Evolutionary conservation across 1,140 invertebrate species (phyloP), one percentile per base, ranked within the genome.

Genomic region (Listronotus oregonensis): DNA sequence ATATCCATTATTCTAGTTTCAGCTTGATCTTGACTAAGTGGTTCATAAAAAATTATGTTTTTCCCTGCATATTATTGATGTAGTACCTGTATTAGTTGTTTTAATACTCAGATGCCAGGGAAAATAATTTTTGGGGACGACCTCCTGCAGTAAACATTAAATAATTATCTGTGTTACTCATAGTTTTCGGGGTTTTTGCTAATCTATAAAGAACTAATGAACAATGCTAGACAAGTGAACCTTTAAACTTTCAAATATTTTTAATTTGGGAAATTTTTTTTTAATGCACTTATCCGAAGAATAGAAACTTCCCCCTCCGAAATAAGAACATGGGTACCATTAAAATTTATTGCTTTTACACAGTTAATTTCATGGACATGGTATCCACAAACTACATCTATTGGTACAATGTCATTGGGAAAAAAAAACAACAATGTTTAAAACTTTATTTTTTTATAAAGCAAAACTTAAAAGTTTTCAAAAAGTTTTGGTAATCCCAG

Each of bases 81-180:
- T 43, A n/a, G 51, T 46, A 8, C 14, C 12, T 17, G 47, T 6
- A 39, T 5, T 10, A 63, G 58, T 39, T 42, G 39, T 47, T 21
- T 64, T 14, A 5, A 64, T 14, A 34, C 1, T 69, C 5, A 90
- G 64, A 70, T 83, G 80, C 85, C 86, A 91, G n/a, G n/a, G n/a
- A 86, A 76, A 75, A 87, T 88, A 27, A 93, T 77, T 76, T 93
- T 76, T 93, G 90, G 1, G 89, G 89, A 76, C 91, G 82, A 15
- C 90, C 90, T 21, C 91, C 91, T 46, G 82, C 90, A 59, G 89
- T 86, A 71, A 90, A 84, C 12, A 91, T 56, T 31, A 90, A 72
- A 71, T 83, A 72, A 27, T 69, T 75, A 73, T 34, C 63, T 69
- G 2, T 42, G 21, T 27, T 15, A 15, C 66, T 21, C 43, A 37